Base-by-base conservation (phyloP, 2,888 invertebrate genomes). In the Philaethria dido region DNA sequence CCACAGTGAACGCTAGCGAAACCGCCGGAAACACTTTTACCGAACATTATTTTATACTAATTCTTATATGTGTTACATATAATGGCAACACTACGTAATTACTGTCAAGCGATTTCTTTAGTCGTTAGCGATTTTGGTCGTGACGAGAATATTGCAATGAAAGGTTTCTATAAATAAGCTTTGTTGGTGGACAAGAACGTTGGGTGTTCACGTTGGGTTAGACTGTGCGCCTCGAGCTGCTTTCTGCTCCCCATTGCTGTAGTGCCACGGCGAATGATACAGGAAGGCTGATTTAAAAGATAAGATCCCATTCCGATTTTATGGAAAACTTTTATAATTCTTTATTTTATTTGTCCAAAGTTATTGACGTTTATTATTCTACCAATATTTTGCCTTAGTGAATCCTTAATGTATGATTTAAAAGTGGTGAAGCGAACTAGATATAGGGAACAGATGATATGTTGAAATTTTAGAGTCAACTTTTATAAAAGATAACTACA, bases 381-480 rank as follows among this genome's bases (percentile, higher is more conserved):
- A 84, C 84, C 86, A 81, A 84, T 86, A 87, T 80, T 88, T 87
- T 89, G 89, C 89, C 87, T 89, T 87, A 87, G 86, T 84, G 80
- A 84, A 82, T 84, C 85, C 85, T 85, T 89, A 78, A 84, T 82
- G 82, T 85, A 86, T 87, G 80, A 79, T 89, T 88, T 88, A 84
- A 89, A 87, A 86, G 87, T 79, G 91, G 89, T 86, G 87, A 90
- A 87, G 91, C 87, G 88, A 89, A 86, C 86, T 92, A 92, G 90
- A 83, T 87, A 88, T 91, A 92, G 92, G 92, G 88, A 92, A 91
- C 89, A 89, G 91, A 90, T 85, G 91, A 90, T 88, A 88, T 89
- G 91, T 91, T 90, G 88, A 88, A 89, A 90, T 92, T 89, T 90
- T 90, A 92, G 89, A 92, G 89, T 88, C 92, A 87, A 92, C 90